Base-by-base conservation (phyloP, 1,140 invertebrate genomes). In the Sycophaga agraensis region DNA sequence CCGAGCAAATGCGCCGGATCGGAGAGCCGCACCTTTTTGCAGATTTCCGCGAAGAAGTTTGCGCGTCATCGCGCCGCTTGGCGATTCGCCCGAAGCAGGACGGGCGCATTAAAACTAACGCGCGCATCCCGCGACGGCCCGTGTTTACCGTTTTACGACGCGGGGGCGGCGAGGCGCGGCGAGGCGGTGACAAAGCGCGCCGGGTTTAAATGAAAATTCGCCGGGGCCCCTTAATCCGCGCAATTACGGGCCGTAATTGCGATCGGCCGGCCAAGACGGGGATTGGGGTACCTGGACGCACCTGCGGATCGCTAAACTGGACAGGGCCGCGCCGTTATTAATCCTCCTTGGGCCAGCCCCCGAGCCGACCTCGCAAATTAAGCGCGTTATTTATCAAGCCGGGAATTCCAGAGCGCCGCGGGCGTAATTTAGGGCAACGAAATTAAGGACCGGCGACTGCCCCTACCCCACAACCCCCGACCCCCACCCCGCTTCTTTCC, bases 351-450 rank as follows among this genome's bases (percentile, higher is more conserved):
- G 8, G 28, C 5, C 28, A 11, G 28, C 5, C 28, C 11, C 28
- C 11, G 5, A 31, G 28, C 11, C 28, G 28, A 31, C 28, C 28
- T 11, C 66, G 66, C 50, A 65, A 71, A 71, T 71, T 69, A 68
- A 70, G 62, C 66, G 54, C 65, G 65, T 70, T 67, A 67, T 73
- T 70, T 67, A 68, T 69, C 65, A 64, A 49, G 50, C 22, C 19
- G 40, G 46, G 39, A 50, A 63, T 51, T 63, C 49, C 55, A 14
- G 24, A 35, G n/a, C 21, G 42, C 49, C 46, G 66, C 62, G 64
- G 54, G 66, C 68, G 46, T 51, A 64, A 53, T 48, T 48, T 37
- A 51, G 28, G 22, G 40, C 28, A 17, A 12, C 17, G 34, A 56
- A 56, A 56, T 56, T 56, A 62, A 55, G 57, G 60, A 43, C 49